A percentile compares a stretch with the other conserved stretches of the same genome.
Evolutionary conservation across 1,140 invertebrate species (phyloP).

Genomic region (Aphaenogaster ashmeadi): DNA sequence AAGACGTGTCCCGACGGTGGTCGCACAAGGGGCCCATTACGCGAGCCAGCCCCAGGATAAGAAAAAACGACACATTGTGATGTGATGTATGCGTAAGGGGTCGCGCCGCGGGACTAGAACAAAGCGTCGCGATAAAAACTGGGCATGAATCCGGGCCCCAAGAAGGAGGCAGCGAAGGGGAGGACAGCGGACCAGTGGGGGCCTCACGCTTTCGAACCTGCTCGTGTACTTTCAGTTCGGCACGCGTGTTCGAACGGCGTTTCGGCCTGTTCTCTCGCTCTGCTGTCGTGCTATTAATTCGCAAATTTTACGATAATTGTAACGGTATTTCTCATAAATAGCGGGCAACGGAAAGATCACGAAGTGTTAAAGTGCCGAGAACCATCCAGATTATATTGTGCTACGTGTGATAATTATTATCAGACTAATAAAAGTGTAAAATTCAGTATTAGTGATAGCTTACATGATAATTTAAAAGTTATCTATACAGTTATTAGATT

Average conservation of each 20-base stretch:
- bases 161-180: constrained; percentile 67
- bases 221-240: constrained; percentile 73
- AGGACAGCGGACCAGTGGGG: constrained; percentile 69
- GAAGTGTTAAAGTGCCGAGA: background rate
- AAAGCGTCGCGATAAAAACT: constrained; percentile 85
- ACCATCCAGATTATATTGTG: constrained; percentile 5
- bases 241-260: constrained; percentile 71
- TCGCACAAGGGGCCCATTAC: constrained; percentile 70
- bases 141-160: constrained; percentile 81
- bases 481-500: background rate
- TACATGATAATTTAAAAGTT: background rate
- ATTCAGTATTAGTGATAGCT: background rate
- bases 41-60: constrained; percentile 77
- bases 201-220: constrained; percentile 70
- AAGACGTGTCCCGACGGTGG: constrained; percentile 65
- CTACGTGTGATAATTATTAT: background rate
- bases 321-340: background rate
- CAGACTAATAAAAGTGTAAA: background rate
- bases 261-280: constrained; percentile 66
- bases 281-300: constrained; percentile 14
- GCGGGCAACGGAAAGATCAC: background rate
- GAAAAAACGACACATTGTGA: constrained; percentile 86
- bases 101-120: constrained; percentile 83
- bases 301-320: constrained; percentile 11
- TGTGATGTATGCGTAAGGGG: constrained; percentile 81